A percentile compares a stretch with the other conserved stretches of the same genome.
These are phyloP conservation scores for Cochlearius cochlearius DNA, from an alignment of 2,113 vertebrate species.

Conservation along the genomic window DNA sequence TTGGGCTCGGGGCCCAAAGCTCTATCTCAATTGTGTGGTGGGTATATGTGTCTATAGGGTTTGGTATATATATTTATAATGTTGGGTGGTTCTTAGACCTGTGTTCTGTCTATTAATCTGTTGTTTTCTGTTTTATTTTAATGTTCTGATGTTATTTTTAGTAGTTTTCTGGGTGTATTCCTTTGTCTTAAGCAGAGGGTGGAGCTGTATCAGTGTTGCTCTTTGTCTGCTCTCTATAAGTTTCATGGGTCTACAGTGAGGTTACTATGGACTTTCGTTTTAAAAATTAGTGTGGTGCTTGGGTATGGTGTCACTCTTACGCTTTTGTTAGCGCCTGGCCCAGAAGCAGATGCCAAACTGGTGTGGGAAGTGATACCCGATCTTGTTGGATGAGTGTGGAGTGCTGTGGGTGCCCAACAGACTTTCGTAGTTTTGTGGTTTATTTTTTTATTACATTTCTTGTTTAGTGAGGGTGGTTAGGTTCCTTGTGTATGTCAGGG, in stretches of 20 bases:
- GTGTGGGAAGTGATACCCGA: fast-evolving
- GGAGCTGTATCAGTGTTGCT: fast-evolving
- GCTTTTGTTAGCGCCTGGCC: background rate
- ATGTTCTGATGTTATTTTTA: fast-evolving
- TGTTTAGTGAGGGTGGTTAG: background rate
- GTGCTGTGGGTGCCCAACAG: background rate
- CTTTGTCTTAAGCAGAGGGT: fast-evolving
- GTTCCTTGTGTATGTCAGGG: fast-evolving
- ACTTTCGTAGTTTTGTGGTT: background rate
- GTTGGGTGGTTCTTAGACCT: fast-evolving
- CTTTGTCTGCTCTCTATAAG: fast-evolving
- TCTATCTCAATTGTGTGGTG: fast-evolving
- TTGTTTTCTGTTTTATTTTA: no score
- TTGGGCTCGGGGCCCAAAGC: fast-evolving
- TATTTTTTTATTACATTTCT: fast-evolving
- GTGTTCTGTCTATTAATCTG: no score
- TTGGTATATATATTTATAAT: fast-evolving
- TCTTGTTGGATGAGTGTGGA: fast-evolving
- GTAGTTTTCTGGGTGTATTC: fast-evolving
- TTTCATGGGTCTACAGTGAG: background rate
- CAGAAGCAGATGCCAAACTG: background rate
- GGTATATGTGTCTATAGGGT: no score
- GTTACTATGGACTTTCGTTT: fast-evolving
- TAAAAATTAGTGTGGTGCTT: fast-evolving
- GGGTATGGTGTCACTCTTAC: no score